Evolutionary conservation across 2,797 vertebrate genomes (phyloP).

Genomic region (Premnoplex brunnescens): DNA sequence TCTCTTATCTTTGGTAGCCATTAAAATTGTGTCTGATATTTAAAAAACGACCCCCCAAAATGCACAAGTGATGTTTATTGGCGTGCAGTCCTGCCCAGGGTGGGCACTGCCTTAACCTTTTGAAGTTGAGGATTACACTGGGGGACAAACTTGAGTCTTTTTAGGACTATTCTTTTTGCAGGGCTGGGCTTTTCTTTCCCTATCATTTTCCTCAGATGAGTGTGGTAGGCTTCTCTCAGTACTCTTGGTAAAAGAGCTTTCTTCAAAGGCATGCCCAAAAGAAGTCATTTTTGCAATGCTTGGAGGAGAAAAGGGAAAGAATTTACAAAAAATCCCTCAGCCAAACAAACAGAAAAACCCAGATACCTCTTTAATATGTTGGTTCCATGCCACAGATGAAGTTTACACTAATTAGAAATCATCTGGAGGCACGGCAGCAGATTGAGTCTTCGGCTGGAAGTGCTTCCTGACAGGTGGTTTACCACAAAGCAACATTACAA

Average conservation of each 20-base stretch:
- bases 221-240: neutral
- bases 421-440: conserved; percentile 72
- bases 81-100: neutral
- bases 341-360: neutral
- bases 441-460: conserved; percentile 73
- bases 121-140: neutral
- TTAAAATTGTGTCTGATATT: neutral
- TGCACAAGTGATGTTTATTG: neutral
- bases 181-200: neutral
- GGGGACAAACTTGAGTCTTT: neutral
- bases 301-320: neutral
- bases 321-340: neutral
- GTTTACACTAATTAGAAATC: conserved; percentile 75
- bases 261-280: neutral
- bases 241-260: neutral
- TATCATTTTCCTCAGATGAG: neutral
- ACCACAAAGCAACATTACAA: conserved; percentile 73
- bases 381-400: conserved; percentile 58
- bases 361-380: conserved; percentile 21
- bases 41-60: neutral
- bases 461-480: conserved; percentile 75
- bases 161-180: no score
- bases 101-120: neutral
- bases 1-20: neutral
- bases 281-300: neutral